Evolutionary conservation across 2,113 vertebrate genomes (phyloP).

Genomic region (Egretta garzetta): DNA sequence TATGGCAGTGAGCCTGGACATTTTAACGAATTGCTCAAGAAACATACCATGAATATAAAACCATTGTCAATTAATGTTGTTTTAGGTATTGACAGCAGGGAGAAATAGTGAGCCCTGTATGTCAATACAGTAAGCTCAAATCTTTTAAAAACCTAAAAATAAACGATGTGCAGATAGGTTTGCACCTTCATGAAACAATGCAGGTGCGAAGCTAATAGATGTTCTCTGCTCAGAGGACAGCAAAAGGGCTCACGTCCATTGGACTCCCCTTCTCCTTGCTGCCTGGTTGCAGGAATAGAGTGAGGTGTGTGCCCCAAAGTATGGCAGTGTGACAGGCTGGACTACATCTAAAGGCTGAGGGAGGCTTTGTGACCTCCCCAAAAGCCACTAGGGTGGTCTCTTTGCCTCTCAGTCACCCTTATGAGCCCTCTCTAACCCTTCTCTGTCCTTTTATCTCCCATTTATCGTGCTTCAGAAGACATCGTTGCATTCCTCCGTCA

Average conservation of each 20-base stretch:
- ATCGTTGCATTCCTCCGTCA: neutral
- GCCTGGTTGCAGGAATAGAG: neutral
- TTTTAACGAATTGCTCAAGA: neutral
- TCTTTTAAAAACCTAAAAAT: slow-evolving; percentile 25
- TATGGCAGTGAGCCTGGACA: neutral
- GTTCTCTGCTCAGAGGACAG: neutral
- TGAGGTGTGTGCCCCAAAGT: neutral
- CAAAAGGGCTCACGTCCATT: neutral
- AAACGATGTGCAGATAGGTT: neutral
- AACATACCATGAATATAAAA: neutral
- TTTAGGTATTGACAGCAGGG: neutral
- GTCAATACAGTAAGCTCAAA: neutral
- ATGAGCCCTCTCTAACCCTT: neutral
- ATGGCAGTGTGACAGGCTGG: neutral
- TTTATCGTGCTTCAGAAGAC: neutral
- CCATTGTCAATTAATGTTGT: neutral
- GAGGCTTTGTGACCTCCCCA: neutral
- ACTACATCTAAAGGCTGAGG: neutral
- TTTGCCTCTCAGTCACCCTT: neutral
- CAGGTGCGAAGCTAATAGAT: neutral
- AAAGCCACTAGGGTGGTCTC: neutral
- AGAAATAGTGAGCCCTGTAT: neutral
- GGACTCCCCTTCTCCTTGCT: neutral
- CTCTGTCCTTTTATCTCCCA: neutral
- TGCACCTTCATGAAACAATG: neutral